Evolutionary conservation across 2,888 invertebrate genomes (phyloP), one percentile per base, ranked within the genome.

Genomic region (Eueremaeus valkanovi): DNA sequence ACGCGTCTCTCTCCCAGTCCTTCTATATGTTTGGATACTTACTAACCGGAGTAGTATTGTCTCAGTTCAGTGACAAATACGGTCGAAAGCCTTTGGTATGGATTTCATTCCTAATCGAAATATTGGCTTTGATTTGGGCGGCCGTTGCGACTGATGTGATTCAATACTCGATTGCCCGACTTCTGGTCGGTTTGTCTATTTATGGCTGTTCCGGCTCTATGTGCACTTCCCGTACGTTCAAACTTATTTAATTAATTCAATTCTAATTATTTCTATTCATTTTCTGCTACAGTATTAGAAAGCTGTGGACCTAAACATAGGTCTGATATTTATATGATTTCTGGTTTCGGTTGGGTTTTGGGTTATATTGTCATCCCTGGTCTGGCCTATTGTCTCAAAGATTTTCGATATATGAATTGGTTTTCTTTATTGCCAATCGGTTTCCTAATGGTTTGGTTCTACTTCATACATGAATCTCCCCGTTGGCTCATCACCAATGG

Each of bases 381-480:
- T n/a, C 0, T 75, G 11, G 72, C 75, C 33, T 75, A 21, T 73
- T 45, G 73, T 21, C 45, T 61, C 21, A 40, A 45, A 13, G 61
- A 75, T 21, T 75, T 33, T n/a, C n/a, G 27, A n/a, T 8, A 24
- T 9, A 51, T 76, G 29, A 66, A 73, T 31, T 21, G 18, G 58
- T 55, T 74, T 11, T 45, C 63, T 13, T 63, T 73, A 6, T 3
- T 73, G 6, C 27, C 66, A 0, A 36, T 72, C 31, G 24, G 36
- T 24, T 21, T 66, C 18, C 13, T n/a, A n/a, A 21, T 66, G 33
- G 63, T 75, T 36, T 75, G 75, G 72, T 49, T 75, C 9, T 51
- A 45, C 27, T 66, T 51, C 31, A 42, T 75, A 31, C 75, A 73
- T n/a, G 75, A 75, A 31, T 75, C 75, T 24, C 75, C 75, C n/a